Evolutionary conservation across 2,797 vertebrate species (phyloP).

Genomic region (Xenops minutus): DNA sequence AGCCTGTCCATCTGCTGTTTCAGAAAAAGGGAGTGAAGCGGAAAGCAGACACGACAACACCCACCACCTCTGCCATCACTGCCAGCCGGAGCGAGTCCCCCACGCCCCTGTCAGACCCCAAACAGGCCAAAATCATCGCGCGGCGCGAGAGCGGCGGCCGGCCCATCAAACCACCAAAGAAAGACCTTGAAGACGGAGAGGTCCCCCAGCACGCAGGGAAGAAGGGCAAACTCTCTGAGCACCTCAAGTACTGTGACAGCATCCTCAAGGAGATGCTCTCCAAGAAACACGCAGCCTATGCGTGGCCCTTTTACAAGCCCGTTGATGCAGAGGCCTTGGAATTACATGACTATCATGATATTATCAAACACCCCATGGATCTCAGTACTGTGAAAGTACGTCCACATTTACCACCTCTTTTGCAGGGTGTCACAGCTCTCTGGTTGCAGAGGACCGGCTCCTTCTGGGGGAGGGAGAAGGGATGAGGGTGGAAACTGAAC

Average conservation of each 20-base stretch:
- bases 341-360: constrained; percentile 94
- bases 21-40: constrained; percentile 89
- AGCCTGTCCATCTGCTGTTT: background rate
- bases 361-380: constrained; percentile 98
- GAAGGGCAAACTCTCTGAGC: constrained; percentile 79
- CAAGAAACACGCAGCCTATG: constrained; percentile 88
- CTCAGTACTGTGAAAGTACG: constrained; percentile 92
- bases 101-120: constrained; percentile 77
- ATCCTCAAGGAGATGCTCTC: constrained; percentile 95
- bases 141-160: constrained; percentile 80
- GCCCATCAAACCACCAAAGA: constrained; percentile 81
- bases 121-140: constrained; percentile 85
- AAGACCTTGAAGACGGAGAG: constrained; percentile 80
- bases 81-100: constrained; percentile 82
- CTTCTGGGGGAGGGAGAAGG: background rate
- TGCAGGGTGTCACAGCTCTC: background rate
- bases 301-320: constrained; percentile 96
- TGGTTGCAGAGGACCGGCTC: background rate
- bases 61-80: constrained; percentile 88
- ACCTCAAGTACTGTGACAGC: constrained; percentile 87
- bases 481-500: background rate
- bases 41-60: constrained; percentile 84
- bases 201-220: constrained; percentile 74
- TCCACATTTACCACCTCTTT: background rate
- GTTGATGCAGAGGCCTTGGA: constrained; percentile 90